These are phyloP conservation scores for Conus betulinus DNA, from an alignment of 1,140 invertebrate species.

Conservation along the genomic window DNA sequence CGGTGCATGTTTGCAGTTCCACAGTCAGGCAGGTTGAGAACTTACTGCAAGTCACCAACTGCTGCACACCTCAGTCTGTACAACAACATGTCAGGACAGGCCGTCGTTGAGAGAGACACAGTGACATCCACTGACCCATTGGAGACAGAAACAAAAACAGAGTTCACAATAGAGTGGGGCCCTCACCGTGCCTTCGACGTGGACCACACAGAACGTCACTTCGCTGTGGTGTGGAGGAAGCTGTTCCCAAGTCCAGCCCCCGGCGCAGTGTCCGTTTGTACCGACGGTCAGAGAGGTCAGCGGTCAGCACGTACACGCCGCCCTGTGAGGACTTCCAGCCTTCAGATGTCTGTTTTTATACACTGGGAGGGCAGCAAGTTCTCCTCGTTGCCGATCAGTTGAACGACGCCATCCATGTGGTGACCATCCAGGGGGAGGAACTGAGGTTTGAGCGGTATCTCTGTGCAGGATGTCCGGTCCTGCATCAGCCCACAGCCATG, in stretches of 20 bases:
- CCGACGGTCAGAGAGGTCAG: not conserved
- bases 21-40: not conserved
- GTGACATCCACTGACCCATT: not conserved
- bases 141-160: not conserved
- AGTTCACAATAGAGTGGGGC: not conserved
- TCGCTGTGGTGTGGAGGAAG: no score
- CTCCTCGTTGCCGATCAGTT: not conserved
- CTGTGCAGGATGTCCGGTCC: not conserved
- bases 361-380: not conserved
- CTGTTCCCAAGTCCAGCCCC: no score
- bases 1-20: not conserved
- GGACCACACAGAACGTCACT: no score
- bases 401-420: constrained; percentile 1
- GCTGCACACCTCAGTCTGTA: not conserved
- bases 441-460: not conserved
- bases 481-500: not conserved
- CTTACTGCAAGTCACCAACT: not conserved
- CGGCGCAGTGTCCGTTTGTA: not conserved
- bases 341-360: constrained; percentile 11
- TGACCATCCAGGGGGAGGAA: not conserved
- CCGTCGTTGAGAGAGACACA: not conserved
- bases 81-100: not conserved
- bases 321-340: not conserved
- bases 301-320: not conserved
- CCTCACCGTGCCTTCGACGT: not conserved